These are phyloP conservation scores for Pollachius pollachius DNA, from an alignment of 2,113 vertebrate species.

Conservation along the genomic window DNA sequence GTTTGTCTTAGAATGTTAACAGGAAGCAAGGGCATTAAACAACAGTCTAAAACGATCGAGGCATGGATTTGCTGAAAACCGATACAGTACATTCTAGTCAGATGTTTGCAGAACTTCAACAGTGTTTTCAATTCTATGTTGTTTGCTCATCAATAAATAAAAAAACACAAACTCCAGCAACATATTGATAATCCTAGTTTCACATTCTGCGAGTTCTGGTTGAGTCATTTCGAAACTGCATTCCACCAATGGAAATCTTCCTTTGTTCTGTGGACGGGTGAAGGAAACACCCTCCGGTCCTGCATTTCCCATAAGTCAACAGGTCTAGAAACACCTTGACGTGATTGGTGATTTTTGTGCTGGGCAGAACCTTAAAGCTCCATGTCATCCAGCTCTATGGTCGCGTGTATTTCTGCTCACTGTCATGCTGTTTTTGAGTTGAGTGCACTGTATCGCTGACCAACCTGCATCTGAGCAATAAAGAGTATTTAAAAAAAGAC, in stretches of 20 bases:
- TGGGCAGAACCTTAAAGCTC: conserved; percentile 45
- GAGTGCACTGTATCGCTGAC: conserved; percentile 78
- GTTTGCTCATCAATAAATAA: conserved; percentile 34
- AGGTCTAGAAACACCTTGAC: conserved; percentile 55
- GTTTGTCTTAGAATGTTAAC: conserved; percentile 23
- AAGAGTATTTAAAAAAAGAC: conserved; percentile 69
- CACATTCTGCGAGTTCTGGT: conserved; percentile 50
- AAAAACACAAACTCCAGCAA: conserved; percentile 51
- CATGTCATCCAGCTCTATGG: conserved; percentile 39
- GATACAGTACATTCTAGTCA: conserved; percentile 36
- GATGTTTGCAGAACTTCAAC: conserved; percentile 52
- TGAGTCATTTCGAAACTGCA: conserved; percentile 57
- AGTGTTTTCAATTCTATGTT: conserved; percentile 45
- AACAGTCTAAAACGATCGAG: conserved; percentile 10
- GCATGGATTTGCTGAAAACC: conserved; percentile 32
- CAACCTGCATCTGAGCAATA: conserved; percentile 82
- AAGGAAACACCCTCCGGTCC: conserved; percentile 44
- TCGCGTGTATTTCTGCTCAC: conserved; percentile 62
- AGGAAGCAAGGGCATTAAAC: conserved; percentile 37
- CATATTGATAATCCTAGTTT: conserved; percentile 55
- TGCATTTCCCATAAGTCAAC: conserved; percentile 61
- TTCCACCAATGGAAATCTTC: conserved; percentile 64
- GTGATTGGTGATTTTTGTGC: conserved; percentile 52
- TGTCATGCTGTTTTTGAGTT: conserved; percentile 71
- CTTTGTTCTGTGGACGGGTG: conserved; percentile 55